These are phyloP conservation scores for Habroteleia sp. DNA, from an alignment of 2,888 invertebrate species.

Conservation along the genomic window DNA sequence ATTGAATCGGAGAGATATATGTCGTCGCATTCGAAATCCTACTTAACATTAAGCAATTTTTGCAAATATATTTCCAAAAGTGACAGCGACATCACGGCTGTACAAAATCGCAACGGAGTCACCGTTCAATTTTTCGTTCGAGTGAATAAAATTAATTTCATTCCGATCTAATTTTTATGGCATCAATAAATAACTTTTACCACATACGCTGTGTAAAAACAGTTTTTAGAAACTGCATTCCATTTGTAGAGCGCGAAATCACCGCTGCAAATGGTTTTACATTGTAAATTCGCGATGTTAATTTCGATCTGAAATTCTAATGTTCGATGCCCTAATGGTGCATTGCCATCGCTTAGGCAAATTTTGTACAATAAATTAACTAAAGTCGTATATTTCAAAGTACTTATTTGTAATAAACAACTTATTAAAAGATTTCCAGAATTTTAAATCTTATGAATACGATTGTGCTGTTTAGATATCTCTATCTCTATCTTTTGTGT, in stretches of 20 bases:
- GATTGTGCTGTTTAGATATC: too few species aligned
- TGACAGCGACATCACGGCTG: too few species aligned
- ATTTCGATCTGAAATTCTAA: conserved; percentile 42
- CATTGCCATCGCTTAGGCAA: background rate
- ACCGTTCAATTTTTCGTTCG: conserved; percentile 1
- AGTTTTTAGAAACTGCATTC: conserved; percentile 32
- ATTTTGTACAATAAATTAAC: conserved; percentile 4
- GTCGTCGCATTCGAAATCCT: conserved; percentile 8
- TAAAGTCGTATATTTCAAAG: conserved; percentile 2
- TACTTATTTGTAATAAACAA: conserved; percentile 8
- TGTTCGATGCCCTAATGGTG: conserved; percentile 22
- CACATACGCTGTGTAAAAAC: conserved; percentile 11
- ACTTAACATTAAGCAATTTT: background rate
- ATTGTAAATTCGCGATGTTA: conserved; percentile 26
- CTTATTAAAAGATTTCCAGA: background rate
- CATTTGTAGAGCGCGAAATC: conserved; percentile 10
- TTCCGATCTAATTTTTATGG: conserved; percentile 30
- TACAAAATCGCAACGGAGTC: conserved; percentile 1
- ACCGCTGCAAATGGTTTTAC: conserved; percentile 12
- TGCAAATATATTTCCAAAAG: conserved; percentile 5
- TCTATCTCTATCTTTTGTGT: too few species aligned
- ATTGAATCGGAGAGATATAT: conserved; percentile 6
- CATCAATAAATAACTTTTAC: conserved; percentile 36
- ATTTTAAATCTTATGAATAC: too few species aligned
- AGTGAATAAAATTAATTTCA: conserved; percentile 20